These are phyloP conservation scores for Chymomyza fuscimana DNA, from an alignment of 2,888 invertebrate species.

Conservation along the genomic window DNA sequence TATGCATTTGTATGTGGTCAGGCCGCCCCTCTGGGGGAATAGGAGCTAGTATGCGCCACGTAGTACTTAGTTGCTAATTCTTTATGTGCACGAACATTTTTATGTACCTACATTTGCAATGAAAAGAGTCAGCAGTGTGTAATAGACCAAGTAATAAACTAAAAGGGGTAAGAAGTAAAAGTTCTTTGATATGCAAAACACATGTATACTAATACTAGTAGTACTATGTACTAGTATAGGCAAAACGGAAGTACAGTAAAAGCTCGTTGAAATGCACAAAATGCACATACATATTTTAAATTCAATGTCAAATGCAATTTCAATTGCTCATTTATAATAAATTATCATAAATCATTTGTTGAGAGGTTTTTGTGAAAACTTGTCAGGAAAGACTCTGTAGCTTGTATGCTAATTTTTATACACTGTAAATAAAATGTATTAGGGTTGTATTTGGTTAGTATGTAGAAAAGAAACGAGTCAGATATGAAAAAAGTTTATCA, in stretches of 20 bases:
- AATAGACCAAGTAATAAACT: not conserved
- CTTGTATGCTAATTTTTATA: not conserved
- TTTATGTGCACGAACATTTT: slow-evolving; percentile 66
- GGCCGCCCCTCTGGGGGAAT: slow-evolving; percentile 64
- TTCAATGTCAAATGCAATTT: slow-evolving; percentile 58
- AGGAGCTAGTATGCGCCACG: slow-evolving; percentile 61
- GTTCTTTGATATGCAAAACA: not conserved
- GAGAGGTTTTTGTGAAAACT: not conserved
- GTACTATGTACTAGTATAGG: not conserved
- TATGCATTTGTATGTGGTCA: not conserved
- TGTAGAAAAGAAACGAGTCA: too few relatives aligned
- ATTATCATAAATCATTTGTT: not conserved
- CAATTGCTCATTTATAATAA: not conserved
- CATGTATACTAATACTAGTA: not conserved
- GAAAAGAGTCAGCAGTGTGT: slow-evolving; percentile 10
- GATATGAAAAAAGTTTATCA: too few relatives aligned
- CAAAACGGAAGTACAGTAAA: slow-evolving; percentile 56
- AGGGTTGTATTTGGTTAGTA: too few relatives aligned
- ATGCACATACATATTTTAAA: slow-evolving; percentile 47
- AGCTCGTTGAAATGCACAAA: slow-evolving; percentile 54
- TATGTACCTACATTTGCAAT: slow-evolving; percentile 34
- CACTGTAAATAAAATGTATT: too few relatives aligned
- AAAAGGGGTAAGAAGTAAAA: not conserved
- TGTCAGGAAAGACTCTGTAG: not conserved
- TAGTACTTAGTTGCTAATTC: slow-evolving; percentile 68